phyloP scores from a whole-genome alignment of 2,113 vertebrate species.

The Saccopteryx leptura region DNA sequence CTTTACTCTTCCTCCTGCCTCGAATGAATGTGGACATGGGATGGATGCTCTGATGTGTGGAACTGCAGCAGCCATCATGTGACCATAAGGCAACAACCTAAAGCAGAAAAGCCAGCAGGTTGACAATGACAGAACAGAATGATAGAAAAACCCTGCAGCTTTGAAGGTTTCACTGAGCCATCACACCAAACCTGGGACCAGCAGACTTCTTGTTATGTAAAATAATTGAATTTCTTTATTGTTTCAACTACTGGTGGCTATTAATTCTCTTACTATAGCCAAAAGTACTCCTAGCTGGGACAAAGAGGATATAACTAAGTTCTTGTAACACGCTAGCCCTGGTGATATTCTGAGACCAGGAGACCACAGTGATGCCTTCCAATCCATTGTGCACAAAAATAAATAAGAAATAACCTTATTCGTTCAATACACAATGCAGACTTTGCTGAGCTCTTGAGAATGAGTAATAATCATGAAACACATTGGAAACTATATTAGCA shows the following conservation, averaged over 20 bases:
- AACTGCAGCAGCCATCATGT: not conserved
- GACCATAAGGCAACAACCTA: not conserved
- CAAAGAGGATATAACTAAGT: not conserved
- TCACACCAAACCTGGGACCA: not conserved
- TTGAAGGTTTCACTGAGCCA: not conserved
- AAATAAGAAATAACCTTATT: not conserved
- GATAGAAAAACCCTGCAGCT: not conserved
- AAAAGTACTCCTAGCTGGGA: not conserved
- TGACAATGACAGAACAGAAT: not conserved
- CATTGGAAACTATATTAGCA: not conserved
- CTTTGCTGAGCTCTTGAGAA: not conserved
- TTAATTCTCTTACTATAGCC: not conserved
- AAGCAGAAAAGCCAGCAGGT: not conserved
- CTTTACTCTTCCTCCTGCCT: not conserved
- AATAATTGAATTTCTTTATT: not conserved
- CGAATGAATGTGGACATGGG: constrained; percentile 14
- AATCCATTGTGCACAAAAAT: not conserved
- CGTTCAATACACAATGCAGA: not conserved
- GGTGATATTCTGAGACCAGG: constrained; percentile 1
- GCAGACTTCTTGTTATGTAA: not conserved
- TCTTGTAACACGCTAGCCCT: not conserved
- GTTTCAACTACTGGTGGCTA: not conserved
- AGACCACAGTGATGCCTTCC: not conserved
- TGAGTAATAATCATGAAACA: not conserved
- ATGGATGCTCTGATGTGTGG: not conserved